A percentile compares a stretch with the other conserved stretches of the same genome.
Conservation (phyloP, 2,888 invertebrate genomes). For the Pachycephus smyrnensis region DNA sequence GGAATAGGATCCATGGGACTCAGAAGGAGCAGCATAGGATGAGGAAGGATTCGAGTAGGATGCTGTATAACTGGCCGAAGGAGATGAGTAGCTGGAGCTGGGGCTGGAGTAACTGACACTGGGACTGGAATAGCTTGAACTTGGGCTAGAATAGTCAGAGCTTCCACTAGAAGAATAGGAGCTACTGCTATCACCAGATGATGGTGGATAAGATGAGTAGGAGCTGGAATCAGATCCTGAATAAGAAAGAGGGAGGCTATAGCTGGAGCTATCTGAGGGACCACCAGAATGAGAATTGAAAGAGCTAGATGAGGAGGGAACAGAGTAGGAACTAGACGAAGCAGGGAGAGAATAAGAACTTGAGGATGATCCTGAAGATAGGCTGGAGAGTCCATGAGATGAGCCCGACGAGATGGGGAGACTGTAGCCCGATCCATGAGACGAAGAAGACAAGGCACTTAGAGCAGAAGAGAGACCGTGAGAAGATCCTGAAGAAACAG, state of each 20-base stretch:
- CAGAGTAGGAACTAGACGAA: constrained; percentile 17
- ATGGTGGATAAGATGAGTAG: constrained; percentile 44
- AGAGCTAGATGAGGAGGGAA: constrained; percentile 35
- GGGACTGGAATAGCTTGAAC: constrained; percentile 32
- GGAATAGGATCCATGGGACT: constrained; percentile 52
- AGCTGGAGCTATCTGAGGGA: constrained; percentile 49
- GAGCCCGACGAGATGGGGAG: constrained; percentile 16
- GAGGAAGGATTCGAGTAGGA: constrained; percentile 42
- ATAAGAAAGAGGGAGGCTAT: constrained; percentile 49
- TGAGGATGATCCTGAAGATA: constrained; percentile 25
- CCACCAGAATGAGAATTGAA: constrained; percentile 42
- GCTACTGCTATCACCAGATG: constrained; percentile 47
- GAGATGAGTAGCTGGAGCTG: constrained; percentile 26
- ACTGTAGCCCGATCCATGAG: constrained; percentile 13
- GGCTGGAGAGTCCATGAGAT: constrained; percentile 2
- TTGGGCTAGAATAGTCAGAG: constrained; percentile 27
- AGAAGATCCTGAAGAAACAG: constrained; percentile 36
- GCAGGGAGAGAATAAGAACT: constrained; percentile 19
- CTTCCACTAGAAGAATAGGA: constrained; percentile 26
- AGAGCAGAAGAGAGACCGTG: constrained; percentile 31
- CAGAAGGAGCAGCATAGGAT: constrained; percentile 42
- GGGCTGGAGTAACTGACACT: constrained; percentile 36
- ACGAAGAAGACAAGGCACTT: constrained; percentile 10
- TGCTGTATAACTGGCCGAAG: constrained; percentile 35
- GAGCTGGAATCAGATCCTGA: constrained; percentile 22